Conservation (phyloP, 2,113 vertebrate genomes). For the Suricata suricatta region DNA sequence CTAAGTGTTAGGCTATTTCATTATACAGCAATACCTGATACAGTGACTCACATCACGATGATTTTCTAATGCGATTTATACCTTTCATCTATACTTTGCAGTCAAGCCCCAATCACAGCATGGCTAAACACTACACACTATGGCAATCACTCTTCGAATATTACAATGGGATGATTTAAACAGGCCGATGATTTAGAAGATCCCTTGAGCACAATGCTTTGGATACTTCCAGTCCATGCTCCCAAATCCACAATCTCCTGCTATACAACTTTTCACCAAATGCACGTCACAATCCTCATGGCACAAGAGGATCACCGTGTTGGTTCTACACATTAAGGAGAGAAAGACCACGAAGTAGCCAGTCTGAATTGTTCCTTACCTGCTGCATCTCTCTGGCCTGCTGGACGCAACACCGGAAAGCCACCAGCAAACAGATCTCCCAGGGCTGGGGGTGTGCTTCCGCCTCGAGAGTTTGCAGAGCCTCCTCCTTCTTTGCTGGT, state of each 20-base stretch:
- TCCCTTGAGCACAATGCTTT: not conserved
- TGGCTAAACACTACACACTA: not conserved
- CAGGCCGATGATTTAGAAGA: not conserved
- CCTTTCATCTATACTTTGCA: not conserved
- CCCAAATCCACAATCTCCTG: not conserved
- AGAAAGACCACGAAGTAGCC: not conserved
- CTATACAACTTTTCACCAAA: not conserved
- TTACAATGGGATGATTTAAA: not conserved
- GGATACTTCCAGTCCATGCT: not conserved
- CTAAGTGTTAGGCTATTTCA: not conserved
- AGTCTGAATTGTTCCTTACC: constrained; percentile 81
- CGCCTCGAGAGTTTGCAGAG: constrained; percentile 74
- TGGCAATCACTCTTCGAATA: not conserved
- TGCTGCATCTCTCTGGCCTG: constrained; percentile 90
- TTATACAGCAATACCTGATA: not conserved
- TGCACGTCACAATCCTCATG: not conserved
- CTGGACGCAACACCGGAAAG: constrained; percentile 93
- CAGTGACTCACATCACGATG: not conserved
- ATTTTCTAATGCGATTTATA: not conserved
- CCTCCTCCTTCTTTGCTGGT: constrained; percentile 82
- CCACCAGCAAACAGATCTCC: constrained; percentile 95
- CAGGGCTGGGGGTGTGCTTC: constrained; percentile 84
- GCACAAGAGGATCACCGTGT: not conserved
- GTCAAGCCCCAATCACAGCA: not conserved
- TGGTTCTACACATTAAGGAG: not conserved